Evolutionary conservation across 1,140 invertebrate species (phyloP), one percentile per base, ranked within the genome.

Genomic region (Druon quercuslanigerum): DNA sequence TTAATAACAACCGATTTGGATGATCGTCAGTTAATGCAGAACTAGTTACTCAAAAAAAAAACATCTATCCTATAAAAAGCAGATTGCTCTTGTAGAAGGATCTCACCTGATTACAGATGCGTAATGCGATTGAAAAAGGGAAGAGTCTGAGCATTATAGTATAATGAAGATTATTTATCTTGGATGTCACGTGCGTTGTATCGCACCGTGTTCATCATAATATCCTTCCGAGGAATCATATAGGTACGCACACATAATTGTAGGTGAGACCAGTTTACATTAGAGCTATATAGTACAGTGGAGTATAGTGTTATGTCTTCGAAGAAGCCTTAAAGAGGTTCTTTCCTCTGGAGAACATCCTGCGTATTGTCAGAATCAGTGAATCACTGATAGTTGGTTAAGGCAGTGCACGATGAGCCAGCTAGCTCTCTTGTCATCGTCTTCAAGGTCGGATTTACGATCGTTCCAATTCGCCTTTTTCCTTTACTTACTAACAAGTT

Each of bases 341-440:
- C 80, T 78, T 50, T 51, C 60, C 17, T 81, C 72, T 71, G 71
- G 74, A 79, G 85, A 83, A 83, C 78, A 85, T 85, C 79, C 74
- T 76, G 77, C 72, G 20, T 82, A 77, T 71, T 76, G 73, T 76
- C 66, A 71, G 20, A 33, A 33, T 66, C 14, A 66, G 19, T 86
- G 84, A 87, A 77, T 87, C 86, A 87, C 56, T 56, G 60, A 51
- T 52, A 17, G 74, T 54, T 82, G 14, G 33, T 52, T 66, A 75
- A 79, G 77, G 79, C 51, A 78, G 71, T 57, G 75, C 50, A 73
- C 51, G 83, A 83, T 82, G 84, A 84, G 77, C 84, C 86, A 87
- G 82, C 81, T 83, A 87, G 82, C 81, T 83, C 83, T 84, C 82
- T 82, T 83, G 84, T 83, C 85, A 79, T 79, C 79, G 74, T 79